These are phyloP conservation scores for Ardeotis arabs DNA, from an alignment of 2,113 vertebrate species.

Conservation along the genomic window DNA sequence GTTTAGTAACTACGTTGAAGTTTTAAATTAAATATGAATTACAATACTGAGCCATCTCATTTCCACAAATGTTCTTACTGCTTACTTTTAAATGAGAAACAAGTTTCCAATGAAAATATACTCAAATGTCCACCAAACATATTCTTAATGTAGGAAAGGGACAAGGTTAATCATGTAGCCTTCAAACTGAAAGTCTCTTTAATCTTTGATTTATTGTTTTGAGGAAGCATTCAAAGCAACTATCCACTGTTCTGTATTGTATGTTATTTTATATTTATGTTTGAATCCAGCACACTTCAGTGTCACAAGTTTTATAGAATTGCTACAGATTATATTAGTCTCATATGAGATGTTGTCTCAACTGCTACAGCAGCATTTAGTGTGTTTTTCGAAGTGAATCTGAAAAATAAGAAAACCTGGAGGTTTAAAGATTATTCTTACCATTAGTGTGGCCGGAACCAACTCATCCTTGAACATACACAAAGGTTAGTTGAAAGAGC, in stretches of 20 bases:
- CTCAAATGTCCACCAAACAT: neutral
- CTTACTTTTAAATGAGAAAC: neutral
- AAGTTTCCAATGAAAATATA: neutral
- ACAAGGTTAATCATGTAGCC: neutral
- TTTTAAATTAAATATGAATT: neutral
- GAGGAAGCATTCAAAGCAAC: neutral
- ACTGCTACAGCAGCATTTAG: neutral
- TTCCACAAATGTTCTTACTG: neutral
- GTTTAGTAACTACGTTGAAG: neutral
- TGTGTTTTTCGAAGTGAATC: neutral
- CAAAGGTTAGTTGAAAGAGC: slow-evolving; percentile 87
- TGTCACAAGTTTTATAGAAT: neutral
- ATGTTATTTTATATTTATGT: neutral
- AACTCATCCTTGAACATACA: slow-evolving; percentile 87
- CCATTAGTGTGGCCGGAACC: slow-evolving; percentile 89
- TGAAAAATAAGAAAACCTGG: neutral
- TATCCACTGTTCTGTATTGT: neutral
- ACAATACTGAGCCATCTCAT: neutral
- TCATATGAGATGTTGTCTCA: neutral
- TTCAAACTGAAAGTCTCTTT: neutral
- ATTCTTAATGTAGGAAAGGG: neutral
- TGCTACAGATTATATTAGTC: neutral
- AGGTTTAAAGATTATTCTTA: neutral
- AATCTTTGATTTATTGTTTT: neutral
- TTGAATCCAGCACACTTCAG: neutral